phyloP scores from a whole-genome alignment of 2,888 invertebrate genomes.

The Pachydiplax longipennis region DNA sequence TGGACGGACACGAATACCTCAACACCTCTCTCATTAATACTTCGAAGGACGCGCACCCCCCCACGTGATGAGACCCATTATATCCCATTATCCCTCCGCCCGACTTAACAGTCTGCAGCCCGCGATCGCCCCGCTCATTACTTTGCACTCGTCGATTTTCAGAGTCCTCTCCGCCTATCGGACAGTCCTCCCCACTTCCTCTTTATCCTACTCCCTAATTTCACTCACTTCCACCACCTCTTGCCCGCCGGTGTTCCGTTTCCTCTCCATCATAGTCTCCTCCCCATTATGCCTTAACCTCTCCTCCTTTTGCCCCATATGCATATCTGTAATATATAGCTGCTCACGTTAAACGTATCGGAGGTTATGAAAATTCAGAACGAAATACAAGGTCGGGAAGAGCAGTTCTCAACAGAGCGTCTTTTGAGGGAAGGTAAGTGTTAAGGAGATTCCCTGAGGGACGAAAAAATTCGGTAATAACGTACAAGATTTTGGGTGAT shows the following conservation, averaged over 20 bases:
- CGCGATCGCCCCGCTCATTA: constrained; percentile 5
- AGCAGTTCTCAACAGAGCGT: too few species aligned
- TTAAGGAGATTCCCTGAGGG: too few species aligned
- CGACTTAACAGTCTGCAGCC: not conserved
- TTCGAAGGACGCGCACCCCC: not conserved
- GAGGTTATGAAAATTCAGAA: too few species aligned
- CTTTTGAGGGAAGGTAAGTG: too few species aligned
- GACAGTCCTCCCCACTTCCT: not conserved
- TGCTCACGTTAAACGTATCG: too few species aligned
- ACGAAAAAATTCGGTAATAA: too few species aligned
- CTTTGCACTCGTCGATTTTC: constrained; percentile 27
- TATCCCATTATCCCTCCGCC: constrained; percentile 24
- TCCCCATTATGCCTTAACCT: not conserved
- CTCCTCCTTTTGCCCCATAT: not conserved
- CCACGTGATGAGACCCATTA: constrained; percentile 28
- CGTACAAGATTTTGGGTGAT: too few species aligned
- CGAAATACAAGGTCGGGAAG: too few species aligned
- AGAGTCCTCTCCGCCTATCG: not conserved
- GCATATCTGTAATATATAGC: too few species aligned
- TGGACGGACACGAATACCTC: constrained; percentile 23
- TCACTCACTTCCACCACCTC: not conserved
- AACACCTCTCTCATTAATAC: constrained; percentile 42
- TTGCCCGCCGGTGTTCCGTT: not conserved
- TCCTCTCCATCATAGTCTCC: not conserved
- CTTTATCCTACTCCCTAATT: not conserved